A percentile compares a stretch with the other conserved stretches of the same genome.
Evolutionary conservation across 2,113 vertebrate species (phyloP).

Genomic region (Lampris megalopsis): DNA sequence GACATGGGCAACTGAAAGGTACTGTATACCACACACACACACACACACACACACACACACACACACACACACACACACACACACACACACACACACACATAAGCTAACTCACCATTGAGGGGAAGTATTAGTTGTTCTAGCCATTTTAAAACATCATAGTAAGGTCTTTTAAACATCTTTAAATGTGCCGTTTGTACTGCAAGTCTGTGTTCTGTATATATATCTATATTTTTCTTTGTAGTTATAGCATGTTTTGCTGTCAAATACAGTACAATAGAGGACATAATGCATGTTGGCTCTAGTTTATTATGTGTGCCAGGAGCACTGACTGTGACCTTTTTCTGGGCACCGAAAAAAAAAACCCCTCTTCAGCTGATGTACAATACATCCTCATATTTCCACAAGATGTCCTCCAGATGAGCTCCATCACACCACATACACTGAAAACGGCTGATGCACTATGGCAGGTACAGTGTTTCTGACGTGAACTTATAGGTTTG

Average conservation of each 20-base stretch:
- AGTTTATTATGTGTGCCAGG: constrained; percentile 15
- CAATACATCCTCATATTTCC: not conserved
- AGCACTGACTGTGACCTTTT: not conserved
- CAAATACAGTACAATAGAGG: not conserved
- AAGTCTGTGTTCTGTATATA: no score
- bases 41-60: no score
- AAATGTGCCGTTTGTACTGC: no score
- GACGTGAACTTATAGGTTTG: no score
- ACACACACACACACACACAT: no score
- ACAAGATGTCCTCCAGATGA: not conserved
- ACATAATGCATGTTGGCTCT: constrained; percentile 10
- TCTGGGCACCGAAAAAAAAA: not conserved
- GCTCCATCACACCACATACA: not conserved
- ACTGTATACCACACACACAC: no score
- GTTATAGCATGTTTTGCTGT: not conserved
- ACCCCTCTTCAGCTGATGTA: not conserved
- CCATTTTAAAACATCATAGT: no score
- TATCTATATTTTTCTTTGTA: not conserved
- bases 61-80: no score
- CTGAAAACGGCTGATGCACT: no score
- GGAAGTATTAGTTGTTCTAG: not conserved
- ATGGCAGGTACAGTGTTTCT: no score
- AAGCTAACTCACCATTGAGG: no score
- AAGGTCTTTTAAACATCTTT: no score
- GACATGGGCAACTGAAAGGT: constrained; percentile 17